phyloP scores from a whole-genome alignment of 2,113 vertebrate genomes.

The Apaloderma vittatum region DNA sequence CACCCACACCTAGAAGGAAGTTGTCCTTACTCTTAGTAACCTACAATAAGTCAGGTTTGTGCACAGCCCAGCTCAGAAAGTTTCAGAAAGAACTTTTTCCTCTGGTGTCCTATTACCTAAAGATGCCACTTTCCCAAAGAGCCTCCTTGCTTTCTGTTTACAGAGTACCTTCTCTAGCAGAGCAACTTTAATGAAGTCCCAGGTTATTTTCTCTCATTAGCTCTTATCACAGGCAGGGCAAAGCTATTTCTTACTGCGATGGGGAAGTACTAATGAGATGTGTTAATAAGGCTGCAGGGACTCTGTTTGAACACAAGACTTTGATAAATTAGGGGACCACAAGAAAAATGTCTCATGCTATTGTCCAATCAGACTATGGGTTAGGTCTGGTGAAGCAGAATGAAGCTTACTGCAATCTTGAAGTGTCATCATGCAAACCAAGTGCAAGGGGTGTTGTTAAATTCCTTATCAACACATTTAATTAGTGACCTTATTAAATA shows the following conservation, averaged over 20 bases:
- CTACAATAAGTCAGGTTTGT: background rate
- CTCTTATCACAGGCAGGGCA: background rate
- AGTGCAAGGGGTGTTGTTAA: conserved; percentile 31
- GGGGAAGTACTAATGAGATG: background rate
- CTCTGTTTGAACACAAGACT: conserved; percentile 10
- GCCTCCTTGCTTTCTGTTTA: conserved; percentile 27
- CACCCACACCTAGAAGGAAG: background rate
- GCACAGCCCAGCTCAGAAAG: background rate
- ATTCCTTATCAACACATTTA: conserved; percentile 71
- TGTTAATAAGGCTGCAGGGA: conserved; percentile 57
- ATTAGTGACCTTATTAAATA: conserved; percentile 42
- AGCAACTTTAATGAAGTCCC: conserved; percentile 32
- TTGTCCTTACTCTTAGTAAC: background rate
- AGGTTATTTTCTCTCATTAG: conserved; percentile 38
- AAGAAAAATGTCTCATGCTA: background rate
- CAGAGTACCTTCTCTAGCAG: background rate
- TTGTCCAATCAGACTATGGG: background rate
- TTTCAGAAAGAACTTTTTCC: conserved; percentile 7
- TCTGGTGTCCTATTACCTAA: conserved; percentile 45
- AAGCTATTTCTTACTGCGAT: background rate
- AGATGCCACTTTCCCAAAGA: conserved; percentile 1
- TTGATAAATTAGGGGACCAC: conserved; percentile 22
- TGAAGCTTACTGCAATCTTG: background rate
- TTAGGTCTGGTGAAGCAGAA: background rate
- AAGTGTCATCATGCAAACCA: conserved; percentile 37